phyloP scores from a whole-genome alignment of 2,113 vertebrate species.

The Ramphastos sulfuratus region DNA sequence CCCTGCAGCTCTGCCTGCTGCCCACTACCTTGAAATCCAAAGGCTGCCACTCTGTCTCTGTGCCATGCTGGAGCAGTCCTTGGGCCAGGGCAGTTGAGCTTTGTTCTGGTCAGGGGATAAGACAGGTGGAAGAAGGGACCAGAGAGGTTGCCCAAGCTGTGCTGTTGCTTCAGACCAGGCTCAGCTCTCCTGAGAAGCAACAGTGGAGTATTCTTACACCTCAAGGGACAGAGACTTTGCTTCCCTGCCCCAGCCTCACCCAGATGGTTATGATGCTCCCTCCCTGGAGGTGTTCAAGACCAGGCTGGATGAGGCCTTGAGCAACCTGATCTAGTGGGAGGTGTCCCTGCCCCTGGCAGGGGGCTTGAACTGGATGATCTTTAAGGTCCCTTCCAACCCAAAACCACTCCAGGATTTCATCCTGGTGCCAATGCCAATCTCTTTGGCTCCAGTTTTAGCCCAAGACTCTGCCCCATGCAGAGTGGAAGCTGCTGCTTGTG shows the following conservation, averaged over 20 bases:
- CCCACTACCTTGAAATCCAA: background rate
- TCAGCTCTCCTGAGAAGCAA: background rate
- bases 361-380: too few species aligned
- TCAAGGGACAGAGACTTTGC: background rate
- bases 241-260: background rate
- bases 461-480: background rate
- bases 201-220: background rate
- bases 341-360: too few species aligned
- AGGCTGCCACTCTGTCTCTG: accelerated
- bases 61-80: background rate
- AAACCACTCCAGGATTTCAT: background rate
- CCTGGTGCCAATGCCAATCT: background rate
- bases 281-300: too few species aligned
- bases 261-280: background rate
- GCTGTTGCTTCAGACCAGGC: background rate
- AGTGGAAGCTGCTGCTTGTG: background rate
- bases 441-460: background rate
- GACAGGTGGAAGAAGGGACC: background rate
- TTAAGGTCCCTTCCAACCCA: too few species aligned
- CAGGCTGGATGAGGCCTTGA: too few species aligned
- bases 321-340: too few species aligned
- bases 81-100: accelerated
- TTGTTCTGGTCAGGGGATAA: background rate
- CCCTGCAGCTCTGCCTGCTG: background rate
- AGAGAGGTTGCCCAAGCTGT: background rate